Evolutionary conservation across 2,113 vertebrate species (phyloP).

Genomic region (Vidua chalybeata): DNA sequence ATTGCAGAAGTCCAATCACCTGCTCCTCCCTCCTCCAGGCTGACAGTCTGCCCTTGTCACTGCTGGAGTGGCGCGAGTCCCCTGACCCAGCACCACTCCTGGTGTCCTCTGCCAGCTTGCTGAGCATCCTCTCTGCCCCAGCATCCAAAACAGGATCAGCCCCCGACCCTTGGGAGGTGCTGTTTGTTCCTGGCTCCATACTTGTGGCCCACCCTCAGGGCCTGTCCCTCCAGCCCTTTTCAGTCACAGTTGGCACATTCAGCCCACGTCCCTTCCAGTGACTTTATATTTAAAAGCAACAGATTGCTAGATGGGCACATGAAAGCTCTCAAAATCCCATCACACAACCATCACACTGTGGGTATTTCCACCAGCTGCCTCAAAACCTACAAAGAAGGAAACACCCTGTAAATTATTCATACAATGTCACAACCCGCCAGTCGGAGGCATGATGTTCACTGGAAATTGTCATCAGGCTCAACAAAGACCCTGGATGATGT

Average conservation of each 20-base stretch:
- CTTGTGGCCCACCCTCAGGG: not conserved
- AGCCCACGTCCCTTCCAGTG: not conserved
- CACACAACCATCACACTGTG: not conserved
- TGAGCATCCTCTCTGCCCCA: not conserved
- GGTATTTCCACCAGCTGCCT: not conserved
- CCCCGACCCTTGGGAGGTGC: not conserved
- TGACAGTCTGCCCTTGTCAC: not conserved
- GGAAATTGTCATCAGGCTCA: not conserved
- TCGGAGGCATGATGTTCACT: not conserved
- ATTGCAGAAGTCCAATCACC: not conserved
- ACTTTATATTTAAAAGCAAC: not conserved
- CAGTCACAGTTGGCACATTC: not conserved
- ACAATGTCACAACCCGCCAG: not conserved
- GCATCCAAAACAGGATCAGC: not conserved
- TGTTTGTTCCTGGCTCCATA: not conserved
- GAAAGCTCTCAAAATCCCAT: not conserved
- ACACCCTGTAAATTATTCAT: not conserved
- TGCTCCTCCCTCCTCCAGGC: not conserved
- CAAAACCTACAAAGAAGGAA: not conserved
- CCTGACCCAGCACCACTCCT: too few species aligned
- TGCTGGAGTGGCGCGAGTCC: fast-evolving
- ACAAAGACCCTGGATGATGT: not conserved
- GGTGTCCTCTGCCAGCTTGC: not conserved
- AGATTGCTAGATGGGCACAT: not conserved
- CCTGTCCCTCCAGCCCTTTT: not conserved